Evolutionary conservation across 2,797 vertebrate species (phyloP), one percentile per base, ranked within the genome.

Genomic region (Smutsia gigantea): DNA sequence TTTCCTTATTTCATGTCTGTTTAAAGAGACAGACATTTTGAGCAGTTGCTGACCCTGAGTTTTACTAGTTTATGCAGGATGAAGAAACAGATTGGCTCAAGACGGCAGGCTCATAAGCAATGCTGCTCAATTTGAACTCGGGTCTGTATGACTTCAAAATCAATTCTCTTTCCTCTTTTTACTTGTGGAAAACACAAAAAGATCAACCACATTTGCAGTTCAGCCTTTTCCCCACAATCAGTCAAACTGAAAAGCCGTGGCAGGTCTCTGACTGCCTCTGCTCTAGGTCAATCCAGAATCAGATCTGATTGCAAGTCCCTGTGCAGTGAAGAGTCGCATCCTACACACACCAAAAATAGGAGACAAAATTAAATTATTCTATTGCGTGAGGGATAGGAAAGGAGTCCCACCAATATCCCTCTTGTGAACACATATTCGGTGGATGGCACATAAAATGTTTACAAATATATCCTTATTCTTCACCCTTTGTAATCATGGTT

Each of bases 401-500:
- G 7, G 61, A 94, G 27, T 57, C 51, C 57, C 23, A 59, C 0
- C 0, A 53, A 89, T 9, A 15, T 6, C 15, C 27, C 4, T 61
- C 37, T 31, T 85, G n/a, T 55, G 57, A 93, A 83, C 71, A 27
- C 55, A 87, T 25, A 42, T 63, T 72, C 31, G 29, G 31, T 37
- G 29, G 51, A 72, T 78, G 37, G 57, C 7, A 87, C 75, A 59
- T 31, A 42, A 79, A 79, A 66, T 69, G 61, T 92, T 95, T 92
- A 51, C 23, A 93, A 68, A 81, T 49, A 59, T 10, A 7, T 57
- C 57, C 66, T 96, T 97, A 46, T 74, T 98, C 84, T 49, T 87
- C 86, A 79, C 46, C 29, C 57, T 96, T 10, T 81, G 86, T 42
- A 97, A 68, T 93, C 75, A 53, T 13, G 64, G 72, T 66, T 89